A percentile compares a stretch with the other conserved stretches of the same genome.
phyloP scores from a whole-genome alignment of 2,888 invertebrate species.

The Tiphia femorata region DNA sequence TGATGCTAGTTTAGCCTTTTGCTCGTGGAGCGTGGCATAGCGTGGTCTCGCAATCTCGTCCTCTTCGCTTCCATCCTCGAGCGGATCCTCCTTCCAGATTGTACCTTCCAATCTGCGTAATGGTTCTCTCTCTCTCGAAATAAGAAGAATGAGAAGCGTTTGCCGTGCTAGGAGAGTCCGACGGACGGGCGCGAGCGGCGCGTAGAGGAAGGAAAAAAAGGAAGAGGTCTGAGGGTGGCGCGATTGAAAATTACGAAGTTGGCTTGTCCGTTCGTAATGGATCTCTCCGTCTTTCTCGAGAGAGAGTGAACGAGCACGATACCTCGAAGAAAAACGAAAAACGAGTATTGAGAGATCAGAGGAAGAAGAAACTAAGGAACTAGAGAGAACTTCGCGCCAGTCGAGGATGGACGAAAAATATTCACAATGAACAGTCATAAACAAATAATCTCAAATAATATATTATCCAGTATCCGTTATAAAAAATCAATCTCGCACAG shows the following conservation, averaged over 20 bases:
- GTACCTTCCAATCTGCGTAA: conserved; percentile 53
- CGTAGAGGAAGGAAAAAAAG: background rate
- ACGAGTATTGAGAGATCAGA: no score
- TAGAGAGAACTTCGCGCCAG: no score
- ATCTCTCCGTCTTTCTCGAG: conserved; percentile 11
- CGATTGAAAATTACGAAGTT: conserved; percentile 32
- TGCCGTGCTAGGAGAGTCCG: conserved; percentile 7
- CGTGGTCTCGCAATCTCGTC: conserved; percentile 35
- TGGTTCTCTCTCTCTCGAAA: conserved; percentile 42
- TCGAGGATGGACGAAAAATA: background rate
- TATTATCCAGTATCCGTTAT: no score
- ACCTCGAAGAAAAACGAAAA: no score
- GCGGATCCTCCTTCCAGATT: conserved; percentile 29
- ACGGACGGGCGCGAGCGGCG: background rate
- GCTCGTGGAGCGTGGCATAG: background rate
- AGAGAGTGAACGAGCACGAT: background rate
- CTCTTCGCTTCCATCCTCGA: conserved; percentile 12
- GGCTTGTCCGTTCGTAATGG: conserved; percentile 27
- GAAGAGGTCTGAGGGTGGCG: conserved; percentile 8
- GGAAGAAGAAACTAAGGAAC: no score
- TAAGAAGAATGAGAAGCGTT: conserved; percentile 49
- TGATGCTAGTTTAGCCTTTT: conserved; percentile 2
- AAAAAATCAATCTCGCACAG: no score
- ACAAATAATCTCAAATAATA: background rate
- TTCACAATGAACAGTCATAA: background rate